These are phyloP conservation scores for Drosophila nigrodunni DNA, from an alignment of 1,140 invertebrate genomes.

Conservation along the genomic window DNA sequence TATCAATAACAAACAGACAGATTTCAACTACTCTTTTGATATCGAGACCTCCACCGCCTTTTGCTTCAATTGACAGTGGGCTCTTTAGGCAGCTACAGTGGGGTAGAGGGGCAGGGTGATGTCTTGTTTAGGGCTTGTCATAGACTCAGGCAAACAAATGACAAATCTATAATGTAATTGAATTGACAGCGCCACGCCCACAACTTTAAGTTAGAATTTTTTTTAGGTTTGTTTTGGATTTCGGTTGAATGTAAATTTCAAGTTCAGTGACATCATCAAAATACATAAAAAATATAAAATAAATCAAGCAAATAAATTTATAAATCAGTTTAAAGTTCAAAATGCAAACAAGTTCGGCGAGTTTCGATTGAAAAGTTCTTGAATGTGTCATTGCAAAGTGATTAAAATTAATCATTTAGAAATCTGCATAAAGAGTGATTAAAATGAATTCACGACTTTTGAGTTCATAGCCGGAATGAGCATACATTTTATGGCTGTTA, in stretches of 20 bases:
- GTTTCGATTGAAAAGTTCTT: conserved; percentile 9
- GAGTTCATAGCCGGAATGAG: too few relatives aligned
- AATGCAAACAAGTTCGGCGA: not conserved
- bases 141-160: conserved; percentile 16
- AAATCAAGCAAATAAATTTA: not conserved
- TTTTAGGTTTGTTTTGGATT: not conserved
- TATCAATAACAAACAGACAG: conserved; percentile 29
- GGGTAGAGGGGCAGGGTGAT: conserved; percentile 12
- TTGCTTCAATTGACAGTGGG: conserved; percentile 28
- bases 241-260: conserved; percentile 6
- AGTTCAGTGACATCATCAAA: conserved; percentile 12
- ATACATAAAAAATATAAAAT: not conserved
- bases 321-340: conserved; percentile 3
- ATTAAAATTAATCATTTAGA: not conserved
- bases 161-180: conserved; percentile 28
- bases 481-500: conserved; percentile 6
- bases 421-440: too few relatives aligned
- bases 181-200: conserved; percentile 15
- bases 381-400: conserved; percentile 1
- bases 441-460: too few relatives aligned
- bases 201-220: not conserved
- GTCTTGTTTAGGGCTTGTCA: conserved; percentile 13
- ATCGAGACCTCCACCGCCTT: conserved; percentile 16
- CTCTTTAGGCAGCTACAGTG: not conserved
- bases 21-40: conserved; percentile 27